These are phyloP conservation scores for Andrena bicolor DNA, from an alignment of 2,888 invertebrate species.

Conservation along the genomic window DNA sequence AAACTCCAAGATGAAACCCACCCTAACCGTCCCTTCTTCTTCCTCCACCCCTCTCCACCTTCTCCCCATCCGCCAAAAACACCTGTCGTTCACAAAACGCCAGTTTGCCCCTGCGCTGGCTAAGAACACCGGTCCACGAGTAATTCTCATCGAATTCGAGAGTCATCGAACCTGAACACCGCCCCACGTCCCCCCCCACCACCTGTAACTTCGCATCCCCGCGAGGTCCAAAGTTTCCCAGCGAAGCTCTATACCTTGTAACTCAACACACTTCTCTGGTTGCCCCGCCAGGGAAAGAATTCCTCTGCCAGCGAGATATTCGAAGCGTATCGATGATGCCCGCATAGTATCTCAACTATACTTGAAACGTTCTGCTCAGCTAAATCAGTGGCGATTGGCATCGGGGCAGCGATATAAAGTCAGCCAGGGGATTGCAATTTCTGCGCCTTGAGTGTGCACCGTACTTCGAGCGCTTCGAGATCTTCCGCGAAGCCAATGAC, in stretches of 20 bases:
- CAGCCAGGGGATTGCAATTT: slow-evolving; percentile 26
- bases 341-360: slow-evolving; percentile 15
- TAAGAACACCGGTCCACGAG: slow-evolving; percentile 8
- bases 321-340: slow-evolving; percentile 13
- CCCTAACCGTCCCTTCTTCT: neutral
- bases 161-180: slow-evolving; percentile 20
- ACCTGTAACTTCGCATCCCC: slow-evolving; percentile 25
- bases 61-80: neutral
- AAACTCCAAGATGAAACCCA: neutral
- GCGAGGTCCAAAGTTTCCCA: slow-evolving; percentile 31
- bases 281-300: neutral
- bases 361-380: neutral
- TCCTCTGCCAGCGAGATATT: neutral
- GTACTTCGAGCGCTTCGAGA: slow-evolving; percentile 26
- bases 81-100: slow-evolving; percentile 18
- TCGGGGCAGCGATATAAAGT: neutral
- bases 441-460: slow-evolving; percentile 12
- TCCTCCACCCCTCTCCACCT: neutral
- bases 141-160: slow-evolving; percentile 18
- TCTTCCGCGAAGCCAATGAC: slow-evolving; percentile 23
- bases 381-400: slow-evolving; percentile 27
- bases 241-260: slow-evolving; percentile 7
- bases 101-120: neutral
- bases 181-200: slow-evolving; percentile 24
- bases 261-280: neutral